Evolutionary conservation across 2,888 invertebrate genomes (phyloP), one percentile per base, ranked within the genome.

Genomic region (Lacanobia wlatinum): DNA sequence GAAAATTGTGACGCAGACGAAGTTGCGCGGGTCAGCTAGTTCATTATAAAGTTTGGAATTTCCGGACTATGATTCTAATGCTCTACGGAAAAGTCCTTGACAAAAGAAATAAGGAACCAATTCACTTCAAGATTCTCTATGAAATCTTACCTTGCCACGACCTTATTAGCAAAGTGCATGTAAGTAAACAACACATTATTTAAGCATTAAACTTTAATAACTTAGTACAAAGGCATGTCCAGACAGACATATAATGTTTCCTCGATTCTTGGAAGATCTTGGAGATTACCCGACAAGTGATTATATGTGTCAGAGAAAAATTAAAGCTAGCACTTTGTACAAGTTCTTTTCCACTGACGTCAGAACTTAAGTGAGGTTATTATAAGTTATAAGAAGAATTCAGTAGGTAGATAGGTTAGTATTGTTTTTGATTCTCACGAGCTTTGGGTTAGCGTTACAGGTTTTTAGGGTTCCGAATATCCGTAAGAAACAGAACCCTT

Each of bases 241-340:
- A 74, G 77, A 52, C 76, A 73, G 52, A 70, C 75, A 73, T 64
- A 60, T 66, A 73, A 84, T 74, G 74, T 83, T 87, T 85, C 87
- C 87, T 85, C 68, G 73, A 72, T 86, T 87, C 88, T 87, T 52
- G 68, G 87, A 87, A 86, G 88, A 78, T 82, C 71, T 66, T 66
- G 0, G 53, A 70, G 83, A 87, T 85, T 86, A 84, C 40, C 68
- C 48, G 58, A 46, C 84, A 80, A 62, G 76, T 75, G 70, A 86
- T 87, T 86, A 86, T 61, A 52, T 56, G 40, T 76, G 80, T 76
- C 82, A 71, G 87, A 68, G 74, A 72, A 79, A 65, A 68, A 82
- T 75, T 69, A 28, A 78, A 73, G 60, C 65, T 38, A 61, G 40
- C 58, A 61, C 40, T 67, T 28, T 56, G 43, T 52, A 56, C 50